A percentile compares a stretch with the other conserved stretches of the same genome.
Conservation (phyloP, 2,113 vertebrate genomes). For the Xerus inauris region DNA sequence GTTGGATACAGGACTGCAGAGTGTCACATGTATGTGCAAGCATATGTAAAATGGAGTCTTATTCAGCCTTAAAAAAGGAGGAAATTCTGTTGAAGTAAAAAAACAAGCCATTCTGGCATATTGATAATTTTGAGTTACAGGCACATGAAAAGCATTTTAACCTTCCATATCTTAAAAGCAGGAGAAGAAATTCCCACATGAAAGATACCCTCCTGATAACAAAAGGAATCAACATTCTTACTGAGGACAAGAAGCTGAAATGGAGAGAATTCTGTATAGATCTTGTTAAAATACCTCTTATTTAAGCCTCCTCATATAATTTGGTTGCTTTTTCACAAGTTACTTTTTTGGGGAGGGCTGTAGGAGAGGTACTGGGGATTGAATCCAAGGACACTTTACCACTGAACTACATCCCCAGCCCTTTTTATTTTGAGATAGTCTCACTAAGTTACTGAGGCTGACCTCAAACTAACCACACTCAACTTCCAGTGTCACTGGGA, state of each 20-base stretch:
- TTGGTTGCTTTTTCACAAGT: background rate
- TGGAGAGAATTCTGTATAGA: background rate
- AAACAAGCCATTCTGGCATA: background rate
- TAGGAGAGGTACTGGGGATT: no score
- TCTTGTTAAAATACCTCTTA: background rate
- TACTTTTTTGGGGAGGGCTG: background rate
- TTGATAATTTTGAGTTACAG: background rate
- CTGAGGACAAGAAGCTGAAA: background rate
- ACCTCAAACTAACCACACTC: no score
- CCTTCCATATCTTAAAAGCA: background rate
- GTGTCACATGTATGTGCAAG: background rate
- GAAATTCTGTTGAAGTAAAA: background rate
- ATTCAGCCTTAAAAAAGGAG: background rate
- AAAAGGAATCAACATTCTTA: conserved; percentile 7
- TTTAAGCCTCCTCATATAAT: background rate
- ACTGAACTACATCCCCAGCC: no score
- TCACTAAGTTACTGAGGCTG: no score
- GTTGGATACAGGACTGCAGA: background rate
- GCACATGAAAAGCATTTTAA: background rate
- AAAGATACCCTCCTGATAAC: background rate
- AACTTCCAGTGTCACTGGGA: no score
- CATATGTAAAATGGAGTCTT: background rate
- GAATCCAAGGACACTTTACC: no score
- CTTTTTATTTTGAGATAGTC: no score
- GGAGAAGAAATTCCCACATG: background rate